Conservation (phyloP, 2,797 vertebrate species). For the Labeo calbasu region DNA sequence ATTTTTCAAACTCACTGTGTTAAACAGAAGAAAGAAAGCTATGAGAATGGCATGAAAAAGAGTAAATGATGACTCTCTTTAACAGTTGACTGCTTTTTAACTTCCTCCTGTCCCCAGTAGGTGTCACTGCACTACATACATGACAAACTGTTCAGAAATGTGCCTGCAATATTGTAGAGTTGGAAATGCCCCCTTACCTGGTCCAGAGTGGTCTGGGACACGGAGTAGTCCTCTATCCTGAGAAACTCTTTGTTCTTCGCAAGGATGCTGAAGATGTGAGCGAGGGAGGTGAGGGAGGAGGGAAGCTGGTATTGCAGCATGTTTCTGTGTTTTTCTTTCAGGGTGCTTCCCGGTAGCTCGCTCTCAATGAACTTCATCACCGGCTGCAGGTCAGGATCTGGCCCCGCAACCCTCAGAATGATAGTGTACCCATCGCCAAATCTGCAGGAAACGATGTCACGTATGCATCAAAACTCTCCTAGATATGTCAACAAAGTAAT, state of each 20-base stretch:
- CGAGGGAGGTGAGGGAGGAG: slow-evolving; percentile 86
- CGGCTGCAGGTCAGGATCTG: slow-evolving; percentile 86
- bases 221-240: slow-evolving; percentile 95
- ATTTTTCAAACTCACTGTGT: background rate
- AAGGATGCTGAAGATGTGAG: slow-evolving; percentile 93
- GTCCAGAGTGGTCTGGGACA: slow-evolving; percentile 97
- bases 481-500: background rate
- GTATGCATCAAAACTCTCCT: background rate
- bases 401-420: slow-evolving; percentile 90
- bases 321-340: slow-evolving; percentile 94
- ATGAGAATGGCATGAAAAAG: background rate
- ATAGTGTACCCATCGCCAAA: slow-evolving; percentile 98
- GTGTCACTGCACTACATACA: background rate
- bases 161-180: background rate
- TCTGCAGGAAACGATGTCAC: slow-evolving; percentile 68
- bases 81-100: background rate
- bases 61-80: background rate
- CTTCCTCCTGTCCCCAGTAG: background rate
- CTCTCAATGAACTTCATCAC: slow-evolving; percentile 93
- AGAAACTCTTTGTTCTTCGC: slow-evolving; percentile 90
- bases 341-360: slow-evolving; percentile 88
- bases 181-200: slow-evolving; percentile 81
- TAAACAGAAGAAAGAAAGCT: background rate
- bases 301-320: slow-evolving; percentile 98
- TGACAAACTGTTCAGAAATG: background rate